Conservation (phyloP, 2,888 invertebrate species). For the Eupithecia abbreviata region DNA sequence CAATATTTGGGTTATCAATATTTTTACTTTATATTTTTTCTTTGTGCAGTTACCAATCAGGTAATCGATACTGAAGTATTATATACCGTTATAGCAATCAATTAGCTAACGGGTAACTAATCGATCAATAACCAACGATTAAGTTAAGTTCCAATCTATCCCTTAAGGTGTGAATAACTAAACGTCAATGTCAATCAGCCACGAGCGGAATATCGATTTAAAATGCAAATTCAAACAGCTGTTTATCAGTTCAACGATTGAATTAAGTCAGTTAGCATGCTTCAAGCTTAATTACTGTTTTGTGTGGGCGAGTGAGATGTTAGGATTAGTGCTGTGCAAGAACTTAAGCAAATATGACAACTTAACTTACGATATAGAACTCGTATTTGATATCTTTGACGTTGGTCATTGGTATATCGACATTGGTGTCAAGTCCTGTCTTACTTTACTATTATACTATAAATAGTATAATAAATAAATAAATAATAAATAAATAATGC, state of each 20-base stretch:
- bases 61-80: slow-evolving; percentile 4
- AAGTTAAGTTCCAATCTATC: slow-evolving; percentile 25
- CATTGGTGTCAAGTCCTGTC: no score
- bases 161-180: slow-evolving; percentile 37
- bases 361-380: not conserved
- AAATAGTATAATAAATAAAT: no score
- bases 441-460: no score
- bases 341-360: not conserved
- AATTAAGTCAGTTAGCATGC: slow-evolving; percentile 66
- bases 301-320: slow-evolving; percentile 69
- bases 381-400: not conserved
- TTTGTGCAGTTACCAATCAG: not conserved
- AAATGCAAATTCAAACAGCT: slow-evolving; percentile 77
- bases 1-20: not conserved
- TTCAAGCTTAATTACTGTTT: slow-evolving; percentile 72
- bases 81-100: slow-evolving; percentile 16
- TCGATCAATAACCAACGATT: slow-evolving; percentile 19
- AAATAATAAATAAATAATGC: no score
- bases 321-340: slow-evolving; percentile 37
- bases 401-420: not conserved
- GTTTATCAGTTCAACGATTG: slow-evolving; percentile 73
- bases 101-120: slow-evolving; percentile 16
- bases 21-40: not conserved
- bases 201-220: slow-evolving; percentile 65
- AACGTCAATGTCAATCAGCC: slow-evolving; percentile 52